phyloP scores from a whole-genome alignment of 2,797 vertebrate species.

The Odontamblyopus lacepedii region DNA sequence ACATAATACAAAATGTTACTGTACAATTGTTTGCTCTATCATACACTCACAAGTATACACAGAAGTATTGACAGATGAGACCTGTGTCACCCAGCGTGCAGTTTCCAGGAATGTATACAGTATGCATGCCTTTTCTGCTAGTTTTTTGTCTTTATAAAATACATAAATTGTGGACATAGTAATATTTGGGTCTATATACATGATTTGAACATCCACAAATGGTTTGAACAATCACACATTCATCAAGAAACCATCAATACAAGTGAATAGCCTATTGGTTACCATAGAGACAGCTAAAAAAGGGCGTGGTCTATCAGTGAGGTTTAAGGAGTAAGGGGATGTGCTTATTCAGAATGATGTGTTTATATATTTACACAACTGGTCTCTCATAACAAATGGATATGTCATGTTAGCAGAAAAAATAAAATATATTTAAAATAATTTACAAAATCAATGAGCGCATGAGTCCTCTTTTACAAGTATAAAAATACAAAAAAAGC shows the following conservation, averaged over 20 bases:
- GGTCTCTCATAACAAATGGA: slow-evolving; percentile 27
- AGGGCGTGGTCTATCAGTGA: slow-evolving; percentile 33
- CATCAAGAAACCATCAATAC: slow-evolving; percentile 67
- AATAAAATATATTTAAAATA: slow-evolving; percentile 56
- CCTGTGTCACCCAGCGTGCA: slow-evolving; percentile 81
- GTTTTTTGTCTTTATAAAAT: slow-evolving; percentile 41
- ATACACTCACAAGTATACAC: slow-evolving; percentile 74
- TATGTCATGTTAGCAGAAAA: slow-evolving; percentile 50
- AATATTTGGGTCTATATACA: slow-evolving; percentile 70
- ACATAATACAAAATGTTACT: slow-evolving; percentile 74
- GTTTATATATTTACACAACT: slow-evolving; percentile 15
- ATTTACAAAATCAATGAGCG: slow-evolving; percentile 68
- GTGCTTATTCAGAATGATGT: slow-evolving; percentile 45
- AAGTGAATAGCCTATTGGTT: slow-evolving; percentile 50
- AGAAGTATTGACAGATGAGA: slow-evolving; percentile 74
- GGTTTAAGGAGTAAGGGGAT: slow-evolving; percentile 31
- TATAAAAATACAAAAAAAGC: slow-evolving; percentile 86
- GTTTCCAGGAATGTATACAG: slow-evolving; percentile 75
- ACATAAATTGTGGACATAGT: slow-evolving; percentile 63
- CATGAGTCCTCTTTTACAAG: slow-evolving; percentile 69
- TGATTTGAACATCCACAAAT: slow-evolving; percentile 70
- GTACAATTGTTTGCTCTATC: slow-evolving; percentile 73
- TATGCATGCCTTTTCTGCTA: slow-evolving; percentile 82
- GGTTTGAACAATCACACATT: slow-evolving; percentile 71
- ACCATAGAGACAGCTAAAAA: slow-evolving; percentile 65